Base-by-base conservation (phyloP, 2,888 invertebrate genomes). In the Allolobophora icterica region DNA sequence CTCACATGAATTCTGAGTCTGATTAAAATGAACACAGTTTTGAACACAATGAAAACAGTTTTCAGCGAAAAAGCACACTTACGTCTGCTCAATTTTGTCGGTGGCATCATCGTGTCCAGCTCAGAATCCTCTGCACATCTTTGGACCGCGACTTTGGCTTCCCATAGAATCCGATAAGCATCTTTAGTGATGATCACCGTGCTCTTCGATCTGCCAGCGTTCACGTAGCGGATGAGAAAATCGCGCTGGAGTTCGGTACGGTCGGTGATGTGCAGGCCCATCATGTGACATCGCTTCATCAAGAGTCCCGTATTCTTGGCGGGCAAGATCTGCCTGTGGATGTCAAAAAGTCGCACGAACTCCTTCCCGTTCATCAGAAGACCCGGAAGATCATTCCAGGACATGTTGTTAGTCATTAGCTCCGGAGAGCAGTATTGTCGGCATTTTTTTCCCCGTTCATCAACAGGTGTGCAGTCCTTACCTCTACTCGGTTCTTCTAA, bases 221-320 rank as follows among this genome's bases (percentile, higher is more conserved):
- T 94, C 52, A 95, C 95, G 93, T 95, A 95, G 33, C 95, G 94
- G 38, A 95, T 94, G 19, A 95, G 94, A 91, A 95, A 95, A 92
- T 95, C 95, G n/a, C 95, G 93, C 93, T 95, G 95, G 93, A 95
- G 94, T 92, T 95, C 95, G n/a, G 94, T 92, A 92, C 95, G 95
- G 92, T 94, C 95, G 87, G 93, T 92, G n/a, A 95, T 94, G 24
- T 93, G 92, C 91, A 95, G 94, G 24, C 94, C 94, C 93, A 95
- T 93, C 91, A 95, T 93, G 93, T 94, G 94, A 91, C 95, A 95
- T 5, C 95, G 93, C 92, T 95, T 95, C 93, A 95, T 95, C 90
- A 95, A 92, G 90, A 95, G 94, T 40, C 95, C 95, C 5, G 95
- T 95, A 92, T 95, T 95, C 92, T 95, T 95, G 42, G 95, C 95